These are phyloP conservation scores for Lasioglossum lativentre DNA, from an alignment of 2,888 invertebrate genomes.

Conservation along the genomic window DNA sequence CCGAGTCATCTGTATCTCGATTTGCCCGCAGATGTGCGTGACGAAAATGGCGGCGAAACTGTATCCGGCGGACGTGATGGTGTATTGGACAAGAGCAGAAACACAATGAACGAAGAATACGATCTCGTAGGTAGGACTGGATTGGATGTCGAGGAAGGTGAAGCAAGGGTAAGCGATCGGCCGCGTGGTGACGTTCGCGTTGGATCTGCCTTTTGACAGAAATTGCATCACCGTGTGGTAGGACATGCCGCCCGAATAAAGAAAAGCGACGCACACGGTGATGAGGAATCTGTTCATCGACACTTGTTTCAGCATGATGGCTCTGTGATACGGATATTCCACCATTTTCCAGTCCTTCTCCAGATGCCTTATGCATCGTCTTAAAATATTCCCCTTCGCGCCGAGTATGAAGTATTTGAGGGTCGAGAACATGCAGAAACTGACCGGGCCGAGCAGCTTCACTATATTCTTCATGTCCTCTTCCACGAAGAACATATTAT, in stretches of 20 bases:
- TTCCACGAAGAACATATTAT: constrained; percentile 21
- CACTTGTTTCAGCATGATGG: constrained; percentile 53
- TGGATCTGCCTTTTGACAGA: neutral
- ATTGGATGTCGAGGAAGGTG: constrained; percentile 49
- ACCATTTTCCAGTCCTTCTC: constrained; percentile 70
- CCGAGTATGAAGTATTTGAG: constrained; percentile 64
- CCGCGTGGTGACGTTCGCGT: constrained; percentile 52
- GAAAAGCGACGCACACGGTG: constrained; percentile 38
- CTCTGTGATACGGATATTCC: constrained; percentile 16
- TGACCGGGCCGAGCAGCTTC: constrained; percentile 65
- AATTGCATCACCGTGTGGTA: constrained; percentile 43
- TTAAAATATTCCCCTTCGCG: constrained; percentile 43
- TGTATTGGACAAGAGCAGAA: constrained; percentile 32
- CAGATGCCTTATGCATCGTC: constrained; percentile 64
- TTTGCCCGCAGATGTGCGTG: constrained; percentile 63
- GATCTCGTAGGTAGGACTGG: constrained; percentile 63
- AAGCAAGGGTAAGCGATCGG: constrained; percentile 62
- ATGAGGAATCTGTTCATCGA: constrained; percentile 61
- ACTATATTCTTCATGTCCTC: constrained; percentile 29
- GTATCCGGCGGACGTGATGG: constrained; percentile 49
- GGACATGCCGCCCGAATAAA: constrained; percentile 49
- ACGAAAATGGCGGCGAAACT: constrained; percentile 60
- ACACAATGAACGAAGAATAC: constrained; percentile 46
- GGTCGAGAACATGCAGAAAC: constrained; percentile 51
- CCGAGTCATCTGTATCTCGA: constrained; percentile 49